Base-by-base conservation (phyloP, 2,888 invertebrate genomes). In the Cosmia pyralina region DNA sequence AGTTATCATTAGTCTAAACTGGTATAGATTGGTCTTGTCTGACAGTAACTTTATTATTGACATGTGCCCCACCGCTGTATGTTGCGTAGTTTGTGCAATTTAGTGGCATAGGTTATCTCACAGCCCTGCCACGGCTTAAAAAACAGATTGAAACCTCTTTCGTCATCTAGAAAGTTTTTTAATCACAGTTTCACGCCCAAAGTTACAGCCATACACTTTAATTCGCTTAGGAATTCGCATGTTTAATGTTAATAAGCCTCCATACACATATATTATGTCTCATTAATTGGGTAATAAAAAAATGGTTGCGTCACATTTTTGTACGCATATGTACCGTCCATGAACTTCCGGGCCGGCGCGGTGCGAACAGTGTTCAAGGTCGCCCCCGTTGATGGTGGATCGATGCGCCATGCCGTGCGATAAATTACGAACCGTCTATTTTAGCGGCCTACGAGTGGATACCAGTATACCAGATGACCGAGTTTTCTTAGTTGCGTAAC, bases 281-380 rank as follows among this genome's bases (percentile, higher is more conserved):
- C 75, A 77, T 88, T 88, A 89, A 88, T 87, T 79, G 78, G 84
- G 81, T 79, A 85, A 85, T 86, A 87, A 87, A 89, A 88, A 88
- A 86, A 87, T 74, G 68, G 84, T 88, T 87, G 84, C 88, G 88
- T 89, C 89, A 87, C 77, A 66, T 72, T 71, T 83, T 62, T 79
- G 83, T 83, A 72, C 75, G 76, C 83, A 74, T 83, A 75, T 83
- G 79, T 78, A 68, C 58, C 91, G 95, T 90, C 96, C 96, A 85
- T 96, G 96, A 96, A 96, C 96, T 96, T 95, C 94, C 93, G 92
- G 82, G 92, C 38, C 38, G 38, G 38, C 38, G 82, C 88, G 90
- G 92, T 92, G 93, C 94, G 87, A 90, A 88, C 88, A 72, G 63
- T 55, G 79, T 84, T 88, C 95, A 96, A 96, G 96, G 96, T 91